phyloP scores from a whole-genome alignment of 2,888 invertebrate species.

The Thera britannica region DNA sequence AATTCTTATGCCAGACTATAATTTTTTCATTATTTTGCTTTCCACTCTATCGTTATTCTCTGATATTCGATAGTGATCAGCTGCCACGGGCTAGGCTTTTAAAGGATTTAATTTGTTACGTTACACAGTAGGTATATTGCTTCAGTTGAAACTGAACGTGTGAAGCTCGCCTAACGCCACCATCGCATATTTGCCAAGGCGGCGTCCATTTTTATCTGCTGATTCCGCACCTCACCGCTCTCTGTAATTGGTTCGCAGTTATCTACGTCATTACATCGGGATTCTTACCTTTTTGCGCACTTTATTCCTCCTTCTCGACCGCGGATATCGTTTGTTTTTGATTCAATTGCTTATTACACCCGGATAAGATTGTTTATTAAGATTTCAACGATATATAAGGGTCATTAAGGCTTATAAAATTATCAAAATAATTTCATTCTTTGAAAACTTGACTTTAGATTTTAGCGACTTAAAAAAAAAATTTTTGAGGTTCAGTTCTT shows the following conservation, averaged over 20 bases:
- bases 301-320: slow-evolving; percentile 74
- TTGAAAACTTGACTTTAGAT: too few species aligned
- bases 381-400: background rate
- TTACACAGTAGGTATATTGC: background rate
- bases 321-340: slow-evolving; percentile 79
- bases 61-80: too few species aligned
- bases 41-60: too few species aligned
- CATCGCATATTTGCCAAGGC: slow-evolving; percentile 72
- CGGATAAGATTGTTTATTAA: slow-evolving; percentile 23
- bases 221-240: slow-evolving; percentile 77
- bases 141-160: slow-evolving; percentile 24
- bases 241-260: slow-evolving; percentile 82
- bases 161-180: slow-evolving; percentile 37
- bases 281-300: slow-evolving; percentile 70
- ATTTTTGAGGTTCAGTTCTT: too few species aligned
- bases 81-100: too few species aligned
- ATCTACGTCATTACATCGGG: slow-evolving; percentile 83
- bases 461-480: too few species aligned
- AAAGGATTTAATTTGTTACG: too few species aligned
- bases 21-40: too few species aligned
- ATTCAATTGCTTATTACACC: slow-evolving; percentile 77
- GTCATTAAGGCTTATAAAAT: too few species aligned
- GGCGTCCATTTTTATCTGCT: slow-evolving; percentile 76
- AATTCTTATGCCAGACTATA: too few species aligned
- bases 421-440: too few species aligned